Base-by-base conservation (phyloP, 1,140 invertebrate species). In the Brachionus paranguensis region DNA sequence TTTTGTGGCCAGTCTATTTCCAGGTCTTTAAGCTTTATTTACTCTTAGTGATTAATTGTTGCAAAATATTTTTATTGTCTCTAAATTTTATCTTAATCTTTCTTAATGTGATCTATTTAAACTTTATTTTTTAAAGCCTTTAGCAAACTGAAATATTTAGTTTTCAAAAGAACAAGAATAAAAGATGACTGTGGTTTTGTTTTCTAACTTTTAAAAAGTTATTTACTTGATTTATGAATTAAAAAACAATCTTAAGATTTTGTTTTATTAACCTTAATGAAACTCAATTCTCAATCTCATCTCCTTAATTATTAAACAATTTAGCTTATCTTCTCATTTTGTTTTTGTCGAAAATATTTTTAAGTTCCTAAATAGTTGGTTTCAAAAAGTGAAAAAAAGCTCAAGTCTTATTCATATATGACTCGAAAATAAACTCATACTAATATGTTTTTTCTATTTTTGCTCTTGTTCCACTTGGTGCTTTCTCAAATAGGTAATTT, bases 221-320 rank as follows among this genome's bases (percentile, higher is more conserved):
- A 72, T 72, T 72, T 72, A 72, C 33, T 72, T 72, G 43, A 72
- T 72, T 72, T 72, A 47, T 72, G 68, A 72, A 72, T 72, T 68
- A 68, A 68, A 68, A 68, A 68, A 68, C 29, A 72, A 72, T 72
- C 68, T 72, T 72, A 43, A 72, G 20, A 43, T 17, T 72, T 72
- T 72, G 41, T 68, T 68, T 68, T 33, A 33, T 68, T 68, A 33
- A 33, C 65, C 65, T 68, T 33, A 72, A 72, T 43, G 20, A 72
- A 72, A 72, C 33, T 72, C 53, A 60, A 72, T 72, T 72, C 17
- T 72, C 64, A 29, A 68, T 37, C 64, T 29, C 64, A 68, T 68
- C 11, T 68, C 10, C 37, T 72, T 72, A 72, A 72, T 43, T 72
- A 72, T 43, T 72, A 72, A 72, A 72, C 68, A 17, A 72, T 72